Conservation (phyloP, 2,113 vertebrate genomes). For the Myrmecophaga tridactyla region DNA sequence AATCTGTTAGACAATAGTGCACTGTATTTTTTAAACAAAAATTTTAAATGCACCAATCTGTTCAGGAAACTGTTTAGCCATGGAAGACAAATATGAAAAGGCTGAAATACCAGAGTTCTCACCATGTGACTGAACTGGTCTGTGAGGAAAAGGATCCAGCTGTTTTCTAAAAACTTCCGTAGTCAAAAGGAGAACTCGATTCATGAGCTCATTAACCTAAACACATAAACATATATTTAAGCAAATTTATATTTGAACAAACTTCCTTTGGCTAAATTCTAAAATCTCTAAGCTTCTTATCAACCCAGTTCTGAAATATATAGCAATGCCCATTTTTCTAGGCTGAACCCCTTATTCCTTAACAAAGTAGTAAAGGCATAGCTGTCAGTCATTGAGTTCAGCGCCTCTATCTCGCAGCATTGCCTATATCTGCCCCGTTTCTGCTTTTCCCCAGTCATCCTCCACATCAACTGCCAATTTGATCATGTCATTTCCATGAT, state of each 20-base stretch:
- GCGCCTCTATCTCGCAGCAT: background rate
- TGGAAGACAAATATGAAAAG: conserved; percentile 54
- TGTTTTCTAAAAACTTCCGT: conserved; percentile 90
- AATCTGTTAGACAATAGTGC: background rate
- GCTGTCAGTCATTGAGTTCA: background rate
- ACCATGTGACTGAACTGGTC: conserved; percentile 93
- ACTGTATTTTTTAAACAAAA: background rate
- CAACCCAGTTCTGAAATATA: background rate
- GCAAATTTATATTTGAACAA: background rate
- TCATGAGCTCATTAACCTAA: conserved; percentile 91
- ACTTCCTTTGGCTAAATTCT: background rate
- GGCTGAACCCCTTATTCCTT: background rate
- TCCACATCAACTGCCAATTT: background rate
- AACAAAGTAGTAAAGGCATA: background rate
- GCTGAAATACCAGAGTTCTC: conserved; percentile 60
- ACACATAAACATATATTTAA: conserved; percentile 57
- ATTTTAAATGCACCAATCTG: background rate
- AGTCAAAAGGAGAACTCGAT: conserved; percentile 88
- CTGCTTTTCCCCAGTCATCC: background rate
- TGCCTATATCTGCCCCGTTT: background rate
- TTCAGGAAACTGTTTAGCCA: conserved; percentile 20
- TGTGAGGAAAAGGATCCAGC: conserved; percentile 87
- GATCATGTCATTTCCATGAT: background rate
- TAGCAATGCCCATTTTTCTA: background rate
- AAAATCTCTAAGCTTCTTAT: background rate